Conservation (phyloP, 2,113 vertebrate genomes). For the Ascaphus truei region DNA sequence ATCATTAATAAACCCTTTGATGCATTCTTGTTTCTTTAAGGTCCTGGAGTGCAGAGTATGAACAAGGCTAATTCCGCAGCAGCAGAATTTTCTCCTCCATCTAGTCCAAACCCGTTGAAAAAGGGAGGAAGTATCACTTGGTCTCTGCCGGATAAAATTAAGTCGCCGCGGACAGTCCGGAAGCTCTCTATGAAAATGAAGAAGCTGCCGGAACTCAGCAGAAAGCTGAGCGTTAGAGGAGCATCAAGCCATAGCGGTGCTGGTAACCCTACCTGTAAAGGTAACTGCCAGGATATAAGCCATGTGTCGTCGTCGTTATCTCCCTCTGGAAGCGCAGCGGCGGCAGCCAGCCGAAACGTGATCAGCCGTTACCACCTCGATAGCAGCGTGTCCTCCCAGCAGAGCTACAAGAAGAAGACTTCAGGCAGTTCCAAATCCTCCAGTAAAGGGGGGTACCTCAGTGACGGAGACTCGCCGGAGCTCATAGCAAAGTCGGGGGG, state of each 20-base stretch:
- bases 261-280: conserved; percentile 55
- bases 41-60: conserved; percentile 47
- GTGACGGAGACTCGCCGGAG: conserved; percentile 93
- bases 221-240: conserved; percentile 88
- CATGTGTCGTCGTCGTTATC: conserved; percentile 56
- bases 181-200: conserved; percentile 99
- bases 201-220: conserved; percentile 91
- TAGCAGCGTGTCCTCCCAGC: conserved; percentile 87
- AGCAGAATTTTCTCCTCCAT: conserved; percentile 75
- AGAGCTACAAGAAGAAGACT: conserved; percentile 82
- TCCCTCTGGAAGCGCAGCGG: conserved; percentile 62
- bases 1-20: too few relatives aligned
- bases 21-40: conserved; percentile 48
- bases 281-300: conserved; percentile 53
- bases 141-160: conserved; percentile 96
- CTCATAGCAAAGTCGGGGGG: conserved; percentile 87
- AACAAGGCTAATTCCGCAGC: conserved; percentile 51
- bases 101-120: conserved; percentile 84
- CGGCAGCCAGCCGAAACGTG: conserved; percentile 85
- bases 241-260: conserved; percentile 58
- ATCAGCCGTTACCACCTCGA: conserved; percentile 96
- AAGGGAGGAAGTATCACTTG: conserved; percentile 89
- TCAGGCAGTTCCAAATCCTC: conserved; percentile 76
- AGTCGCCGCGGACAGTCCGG: conserved; percentile 91
- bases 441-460: conserved; percentile 92